A percentile compares a stretch with the other conserved stretches of the same genome.
phyloP scores from a whole-genome alignment of 2,113 vertebrate species.

The Benitochromis conjunctus region DNA sequence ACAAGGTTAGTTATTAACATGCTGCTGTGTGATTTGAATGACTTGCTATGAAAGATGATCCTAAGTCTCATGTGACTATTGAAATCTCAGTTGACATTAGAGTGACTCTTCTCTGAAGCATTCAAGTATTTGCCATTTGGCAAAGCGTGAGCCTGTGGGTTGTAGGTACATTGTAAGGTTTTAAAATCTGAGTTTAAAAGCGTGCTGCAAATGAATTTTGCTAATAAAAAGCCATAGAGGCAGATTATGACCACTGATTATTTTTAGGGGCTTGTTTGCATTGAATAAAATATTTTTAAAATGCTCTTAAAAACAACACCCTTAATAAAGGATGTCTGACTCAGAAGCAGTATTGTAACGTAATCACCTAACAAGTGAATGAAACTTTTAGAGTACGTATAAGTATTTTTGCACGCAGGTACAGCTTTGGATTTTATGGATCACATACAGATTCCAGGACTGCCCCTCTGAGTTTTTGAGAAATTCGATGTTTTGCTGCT shows the following conservation, averaged over 20 bases:
- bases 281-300: background rate
- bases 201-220: background rate
- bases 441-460: background rate
- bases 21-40: background rate
- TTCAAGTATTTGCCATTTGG: background rate
- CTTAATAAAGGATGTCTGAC: background rate
- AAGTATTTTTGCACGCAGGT: background rate
- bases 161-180: background rate
- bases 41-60: background rate
- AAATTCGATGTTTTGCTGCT: background rate
- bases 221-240: background rate
- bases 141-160: fast-evolving
- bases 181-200: background rate
- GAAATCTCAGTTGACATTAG: background rate
- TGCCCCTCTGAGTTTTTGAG: background rate
- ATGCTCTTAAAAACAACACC: background rate
- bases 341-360: background rate
- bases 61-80: background rate
- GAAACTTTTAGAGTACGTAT: background rate
- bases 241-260: background rate
- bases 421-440: background rate
- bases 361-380: background rate
- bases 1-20: background rate
- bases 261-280: background rate
- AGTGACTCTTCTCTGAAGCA: background rate